Percentiles rank a stretch among this genome's conserved stretches.
Evolutionary conservation across 2,797 vertebrate species (phyloP).

Genomic region (Cuniculus paca): DNA sequence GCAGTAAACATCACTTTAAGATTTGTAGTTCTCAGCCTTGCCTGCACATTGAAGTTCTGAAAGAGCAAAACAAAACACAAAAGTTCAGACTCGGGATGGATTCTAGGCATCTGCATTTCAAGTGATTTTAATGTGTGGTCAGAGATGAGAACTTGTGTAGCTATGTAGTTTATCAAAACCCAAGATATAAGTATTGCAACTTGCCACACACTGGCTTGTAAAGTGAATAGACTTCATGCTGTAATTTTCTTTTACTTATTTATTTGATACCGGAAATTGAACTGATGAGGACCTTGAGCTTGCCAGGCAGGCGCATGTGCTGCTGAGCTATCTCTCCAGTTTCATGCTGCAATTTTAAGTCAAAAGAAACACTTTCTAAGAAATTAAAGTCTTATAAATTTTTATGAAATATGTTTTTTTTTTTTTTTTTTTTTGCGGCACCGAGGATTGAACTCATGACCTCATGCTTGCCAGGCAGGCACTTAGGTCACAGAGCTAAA

Average conservation of each 20-base stretch:
- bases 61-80: not conserved
- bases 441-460: too few species aligned
- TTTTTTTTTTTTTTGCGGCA: too few species aligned
- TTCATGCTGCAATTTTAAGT: constrained; percentile 34
- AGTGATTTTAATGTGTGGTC: constrained; percentile 20
- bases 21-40: constrained; percentile 5
- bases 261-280: too few species aligned
- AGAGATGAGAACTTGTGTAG: constrained; percentile 21
- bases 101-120: not conserved
- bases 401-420: not conserved
- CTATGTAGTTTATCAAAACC: not conserved
- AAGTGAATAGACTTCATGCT: not conserved
- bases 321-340: too few species aligned
- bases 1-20: not conserved
- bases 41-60: not conserved
- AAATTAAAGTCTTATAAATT: constrained; percentile 49
- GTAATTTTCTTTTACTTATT: not conserved
- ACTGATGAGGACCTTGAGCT: too few species aligned
- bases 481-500: too few species aligned
- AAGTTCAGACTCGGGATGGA: not conserved
- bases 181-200: constrained; percentile 6
- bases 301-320: too few species aligned
- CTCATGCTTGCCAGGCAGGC: too few species aligned
- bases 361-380: not conserved
- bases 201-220: not conserved